phyloP scores from a whole-genome alignment of 2,888 invertebrate species.

The Panopea generosa region DNA sequence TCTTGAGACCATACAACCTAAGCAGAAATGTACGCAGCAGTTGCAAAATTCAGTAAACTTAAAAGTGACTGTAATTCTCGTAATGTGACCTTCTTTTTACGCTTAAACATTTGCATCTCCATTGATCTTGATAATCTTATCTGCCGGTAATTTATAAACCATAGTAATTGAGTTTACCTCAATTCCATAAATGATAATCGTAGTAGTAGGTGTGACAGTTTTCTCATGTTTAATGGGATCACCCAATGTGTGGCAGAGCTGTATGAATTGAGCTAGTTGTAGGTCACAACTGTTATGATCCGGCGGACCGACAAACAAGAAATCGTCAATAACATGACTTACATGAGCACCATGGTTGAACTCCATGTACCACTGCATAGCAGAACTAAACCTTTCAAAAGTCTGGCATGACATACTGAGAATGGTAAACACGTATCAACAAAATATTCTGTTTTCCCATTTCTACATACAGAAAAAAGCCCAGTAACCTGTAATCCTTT shows the following conservation, averaged over 20 bases:
- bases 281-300: slow-evolving; percentile 5
- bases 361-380: slow-evolving; percentile 21
- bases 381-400: slow-evolving; percentile 22
- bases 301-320: slow-evolving; percentile 13
- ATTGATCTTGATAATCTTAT: slow-evolving; percentile 15
- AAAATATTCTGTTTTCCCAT: not conserved
- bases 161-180: slow-evolving; percentile 20
- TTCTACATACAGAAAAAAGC: slow-evolving; percentile 8
- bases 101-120: not conserved
- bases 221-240: slow-evolving; percentile 3
- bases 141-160: slow-evolving; percentile 12
- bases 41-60: slow-evolving; percentile 28
- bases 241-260: slow-evolving; percentile 4
- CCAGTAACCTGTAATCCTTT: slow-evolving; percentile 8
- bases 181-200: slow-evolving; percentile 25
- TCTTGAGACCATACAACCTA: slow-evolving; percentile 32
- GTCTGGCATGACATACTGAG: slow-evolving; percentile 5
- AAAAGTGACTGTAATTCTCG: slow-evolving; percentile 32
- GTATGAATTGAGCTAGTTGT: slow-evolving; percentile 12
- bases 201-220: slow-evolving; percentile 11
- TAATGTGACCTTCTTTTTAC: slow-evolving; percentile 21
- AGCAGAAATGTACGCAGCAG: slow-evolving; percentile 27
- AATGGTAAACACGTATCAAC: slow-evolving; percentile 27
- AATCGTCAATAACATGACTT: slow-evolving; percentile 32
- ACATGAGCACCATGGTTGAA: slow-evolving; percentile 3